Percentiles rank a stretch among this genome's conserved stretches.
Evolutionary conservation across 2,888 invertebrate species (phyloP).

Genomic region (Dione juno): DNA sequence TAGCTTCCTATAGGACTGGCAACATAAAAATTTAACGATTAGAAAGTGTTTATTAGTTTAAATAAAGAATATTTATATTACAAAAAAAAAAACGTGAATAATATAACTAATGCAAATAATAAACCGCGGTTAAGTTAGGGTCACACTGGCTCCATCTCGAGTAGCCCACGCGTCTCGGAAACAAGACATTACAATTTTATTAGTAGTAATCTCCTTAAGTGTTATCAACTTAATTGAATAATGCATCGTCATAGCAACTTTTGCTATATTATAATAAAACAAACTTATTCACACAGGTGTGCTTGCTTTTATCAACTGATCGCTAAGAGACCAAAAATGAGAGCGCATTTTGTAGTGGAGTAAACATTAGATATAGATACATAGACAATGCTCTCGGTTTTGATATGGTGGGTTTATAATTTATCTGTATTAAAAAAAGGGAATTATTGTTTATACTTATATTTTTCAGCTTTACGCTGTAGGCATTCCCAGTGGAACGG

Average conservation of each 20-base stretch:
- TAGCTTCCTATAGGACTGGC: too few relatives aligned
- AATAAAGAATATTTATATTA: neutral
- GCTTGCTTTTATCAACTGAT: neutral
- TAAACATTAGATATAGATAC: too few relatives aligned
- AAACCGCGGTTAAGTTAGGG: slow-evolving; percentile 25
- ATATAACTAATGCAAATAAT: slow-evolving; percentile 6
- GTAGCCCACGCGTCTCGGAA: slow-evolving; percentile 78
- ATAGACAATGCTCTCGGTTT: too few relatives aligned
- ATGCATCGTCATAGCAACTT: slow-evolving; percentile 68
- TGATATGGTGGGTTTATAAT: too few relatives aligned
- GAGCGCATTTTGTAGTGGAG: neutral
- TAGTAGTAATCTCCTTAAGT: slow-evolving; percentile 79
- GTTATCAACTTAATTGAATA: slow-evolving; percentile 82
- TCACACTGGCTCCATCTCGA: slow-evolving; percentile 33
- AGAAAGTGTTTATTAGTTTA: too few relatives aligned
- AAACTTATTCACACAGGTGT: slow-evolving; percentile 33
- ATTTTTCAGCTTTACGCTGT: too few relatives aligned
- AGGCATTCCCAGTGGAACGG: too few relatives aligned
- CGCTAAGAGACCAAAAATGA: neutral
- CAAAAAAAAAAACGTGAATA: neutral
- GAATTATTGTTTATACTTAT: too few relatives aligned
- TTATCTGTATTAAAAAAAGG: too few relatives aligned
- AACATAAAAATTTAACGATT: too few relatives aligned
- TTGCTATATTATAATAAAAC: slow-evolving; percentile 50
- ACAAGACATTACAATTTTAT: slow-evolving; percentile 81